Evolutionary conservation across 1,140 invertebrate species (phyloP).

Genomic region (Grapholita molesta): DNA sequence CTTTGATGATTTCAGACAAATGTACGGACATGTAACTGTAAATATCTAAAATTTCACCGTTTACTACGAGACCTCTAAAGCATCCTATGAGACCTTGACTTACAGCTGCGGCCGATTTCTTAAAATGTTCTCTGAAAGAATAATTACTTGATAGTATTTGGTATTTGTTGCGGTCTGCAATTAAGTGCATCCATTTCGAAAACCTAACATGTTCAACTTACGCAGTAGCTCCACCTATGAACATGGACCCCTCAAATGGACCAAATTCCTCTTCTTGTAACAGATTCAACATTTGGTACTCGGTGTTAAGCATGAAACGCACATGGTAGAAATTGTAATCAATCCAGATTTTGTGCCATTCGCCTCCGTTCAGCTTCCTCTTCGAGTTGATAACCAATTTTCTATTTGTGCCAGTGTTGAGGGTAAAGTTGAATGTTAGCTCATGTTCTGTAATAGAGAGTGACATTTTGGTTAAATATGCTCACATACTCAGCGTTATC

Average conservation of each 20-base stretch:
- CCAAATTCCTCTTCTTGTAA: slow-evolving; percentile 92
- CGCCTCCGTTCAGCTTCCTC: slow-evolving; percentile 90
- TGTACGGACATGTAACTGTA: slow-evolving; percentile 96
- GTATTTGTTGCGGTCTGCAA: too few relatives aligned
- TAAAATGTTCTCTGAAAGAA: slow-evolving; percentile 85
- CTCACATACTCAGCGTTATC: background rate
- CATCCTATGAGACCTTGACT: slow-evolving; percentile 94
- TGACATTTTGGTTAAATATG: background rate
- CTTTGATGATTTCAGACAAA: slow-evolving; percentile 92
- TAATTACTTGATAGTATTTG: background rate
- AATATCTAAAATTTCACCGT: slow-evolving; percentile 93
- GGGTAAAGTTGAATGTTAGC: slow-evolving; percentile 93
- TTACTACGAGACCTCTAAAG: slow-evolving; percentile 94
- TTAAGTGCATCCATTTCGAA: too few relatives aligned
- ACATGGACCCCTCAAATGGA: slow-evolving; percentile 95
- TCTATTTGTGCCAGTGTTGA: slow-evolving; percentile 89
- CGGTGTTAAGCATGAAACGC: slow-evolving; percentile 94
- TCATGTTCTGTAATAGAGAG: slow-evolving; percentile 82
- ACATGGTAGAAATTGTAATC: slow-evolving; percentile 96
- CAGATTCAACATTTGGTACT: slow-evolving; percentile 92
- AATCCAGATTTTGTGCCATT: slow-evolving; percentile 97
- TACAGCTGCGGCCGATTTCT: slow-evolving; percentile 88
- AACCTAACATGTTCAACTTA: slow-evolving; percentile 79
- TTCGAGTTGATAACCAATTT: slow-evolving; percentile 89
- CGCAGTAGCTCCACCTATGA: slow-evolving; percentile 93